These are phyloP conservation scores for Aporophyla lueneburgensis DNA, from an alignment of 2,888 invertebrate species.

Conservation along the genomic window DNA sequence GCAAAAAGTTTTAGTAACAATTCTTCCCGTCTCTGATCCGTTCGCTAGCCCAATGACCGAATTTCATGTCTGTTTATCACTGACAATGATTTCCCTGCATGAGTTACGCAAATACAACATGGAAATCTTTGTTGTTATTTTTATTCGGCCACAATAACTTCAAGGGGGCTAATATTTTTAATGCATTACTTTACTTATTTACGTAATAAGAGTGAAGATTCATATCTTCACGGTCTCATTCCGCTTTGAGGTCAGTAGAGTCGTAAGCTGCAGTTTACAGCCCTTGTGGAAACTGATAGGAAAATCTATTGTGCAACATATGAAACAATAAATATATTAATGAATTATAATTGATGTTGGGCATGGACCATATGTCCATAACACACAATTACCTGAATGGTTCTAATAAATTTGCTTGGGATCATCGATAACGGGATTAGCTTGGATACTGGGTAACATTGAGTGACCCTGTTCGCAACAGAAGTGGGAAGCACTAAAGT, in stretches of 20 bases:
- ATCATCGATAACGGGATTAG: not conserved
- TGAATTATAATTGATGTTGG: conserved; percentile 12
- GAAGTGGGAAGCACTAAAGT: too few relatives aligned
- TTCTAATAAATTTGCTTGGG: not conserved
- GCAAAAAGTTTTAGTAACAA: not conserved
- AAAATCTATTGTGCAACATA: conserved; percentile 19
- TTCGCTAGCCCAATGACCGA: not conserved
- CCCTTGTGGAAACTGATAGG: conserved; percentile 39
- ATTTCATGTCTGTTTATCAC: not conserved
- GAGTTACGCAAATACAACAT: not conserved
- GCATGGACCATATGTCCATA: not conserved
- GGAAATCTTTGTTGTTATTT: conserved; percentile 9
- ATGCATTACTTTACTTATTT: conserved; percentile 30
- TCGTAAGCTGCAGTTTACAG: conserved; percentile 22
- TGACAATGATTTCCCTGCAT: not conserved
- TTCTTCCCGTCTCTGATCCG: too few relatives aligned
- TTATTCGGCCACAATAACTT: not conserved
- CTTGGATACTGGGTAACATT: not conserved
- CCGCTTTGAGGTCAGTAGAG: conserved; percentile 42
- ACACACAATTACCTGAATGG: not conserved
- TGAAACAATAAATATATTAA: conserved; percentile 20
- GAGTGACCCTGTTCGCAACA: not conserved
- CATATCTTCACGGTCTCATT: conserved; percentile 60
- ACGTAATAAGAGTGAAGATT: conserved; percentile 47
- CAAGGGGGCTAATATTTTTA: conserved; percentile 19